Evolutionary conservation across 2,888 invertebrate genomes (phyloP), one percentile per base, ranked within the genome.

Genomic region (Xanthostigma xanthostigma): DNA sequence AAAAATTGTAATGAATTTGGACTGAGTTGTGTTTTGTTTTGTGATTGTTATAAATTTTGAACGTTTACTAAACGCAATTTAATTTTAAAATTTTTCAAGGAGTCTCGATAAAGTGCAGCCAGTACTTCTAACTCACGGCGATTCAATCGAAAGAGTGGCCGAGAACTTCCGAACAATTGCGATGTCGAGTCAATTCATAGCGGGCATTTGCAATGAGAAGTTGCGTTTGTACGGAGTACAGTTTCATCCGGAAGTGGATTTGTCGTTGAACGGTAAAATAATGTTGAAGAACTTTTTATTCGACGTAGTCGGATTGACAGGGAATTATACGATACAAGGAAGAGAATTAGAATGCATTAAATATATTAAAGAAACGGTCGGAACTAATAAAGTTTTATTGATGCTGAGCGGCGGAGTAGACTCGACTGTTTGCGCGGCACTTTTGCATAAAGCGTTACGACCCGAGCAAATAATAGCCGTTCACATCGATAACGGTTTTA

Each of bases 401-500:
- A 69, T 96, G 62, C 84, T 95, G 47, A 96, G 96, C 65, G 98
- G 98, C 14, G 98, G 98, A 33, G 98, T 98, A 6, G 98, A 99
- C 70, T 98, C 97, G 1, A 93, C 97, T n/a, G 98, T 99, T 9
- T 98, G 97, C 71, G 96, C 96, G 33, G 96, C 96, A 17, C 71
- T 99, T 51, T 73, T 98, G 46, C 84, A 90, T 65, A 86, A 86
- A 64, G 94, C 97, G 9, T 73, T 99, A 45, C 78, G 80, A 51
- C 83, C 85, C 58, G 86, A 89, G 59, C 92, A 94, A 68, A 83
- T 98, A 50, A 90, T 96, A 60, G 96, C 96, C 34, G 78, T 97
- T 54, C 97, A 98, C 71, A 91, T 98, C 59, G 96, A 98, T 68
- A 97, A 98, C 66, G 98, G 98, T 47, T 98, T 97, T 66, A 95